Conservation (phyloP, 2,888 invertebrate species). For the Brassicogethes aeneus region DNA sequence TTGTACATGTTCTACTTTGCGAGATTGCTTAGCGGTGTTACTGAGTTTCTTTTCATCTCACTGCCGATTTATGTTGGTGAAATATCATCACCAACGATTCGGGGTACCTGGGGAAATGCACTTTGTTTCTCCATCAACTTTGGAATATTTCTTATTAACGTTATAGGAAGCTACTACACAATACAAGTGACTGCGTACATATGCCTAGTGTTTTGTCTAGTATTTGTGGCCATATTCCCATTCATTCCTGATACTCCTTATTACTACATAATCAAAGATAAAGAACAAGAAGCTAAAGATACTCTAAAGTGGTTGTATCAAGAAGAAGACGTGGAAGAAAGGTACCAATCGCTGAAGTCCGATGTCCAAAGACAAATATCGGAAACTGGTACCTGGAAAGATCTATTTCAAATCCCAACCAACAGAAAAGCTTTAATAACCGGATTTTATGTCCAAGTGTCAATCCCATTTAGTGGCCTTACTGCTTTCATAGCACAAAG, state of each 20-base stretch:
- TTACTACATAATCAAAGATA: constrained; percentile 19
- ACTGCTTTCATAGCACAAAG: constrained; percentile 22
- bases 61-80: constrained; percentile 27
- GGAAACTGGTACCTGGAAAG: constrained; percentile 25
- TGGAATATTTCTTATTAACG: constrained; percentile 32
- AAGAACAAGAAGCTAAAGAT: constrained; percentile 15
- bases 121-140: constrained; percentile 20
- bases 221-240: constrained; percentile 47
- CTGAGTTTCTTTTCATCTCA: constrained; percentile 22
- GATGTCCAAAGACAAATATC: constrained; percentile 24
- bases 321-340: constrained; percentile 18
- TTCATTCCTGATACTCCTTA: constrained; percentile 50
- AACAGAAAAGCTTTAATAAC: constrained; percentile 23
- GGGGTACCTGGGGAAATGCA: constrained; percentile 27
- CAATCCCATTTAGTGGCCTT: constrained; percentile 26
- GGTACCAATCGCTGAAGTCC: constrained; percentile 14
- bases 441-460: constrained; percentile 20
- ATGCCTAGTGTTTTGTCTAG: constrained; percentile 48
- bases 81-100: constrained; percentile 23
- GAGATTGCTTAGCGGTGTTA: constrained; percentile 25
- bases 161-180: constrained; percentile 47
- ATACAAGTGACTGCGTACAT: constrained; percentile 45
- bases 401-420: constrained; percentile 21
- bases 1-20: constrained; percentile 29
- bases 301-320: constrained; percentile 18